Conservation (phyloP, 2,797 vertebrate species). For the Periophthalmus magnuspinnatus region DNA sequence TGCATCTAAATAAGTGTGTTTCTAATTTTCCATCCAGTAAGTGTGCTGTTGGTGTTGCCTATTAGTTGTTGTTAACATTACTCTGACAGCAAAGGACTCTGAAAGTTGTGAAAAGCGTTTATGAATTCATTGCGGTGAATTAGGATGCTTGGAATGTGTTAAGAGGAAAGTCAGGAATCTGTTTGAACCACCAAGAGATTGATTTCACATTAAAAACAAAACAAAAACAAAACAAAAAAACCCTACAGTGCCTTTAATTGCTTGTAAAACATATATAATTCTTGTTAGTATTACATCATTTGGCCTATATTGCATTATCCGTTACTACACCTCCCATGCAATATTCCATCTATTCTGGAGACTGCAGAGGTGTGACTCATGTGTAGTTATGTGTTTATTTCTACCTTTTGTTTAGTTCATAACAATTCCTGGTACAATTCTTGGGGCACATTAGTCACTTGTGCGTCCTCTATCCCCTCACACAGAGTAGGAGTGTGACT, state of each 20-base stretch:
- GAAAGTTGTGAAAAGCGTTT: too few species aligned
- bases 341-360: not conserved
- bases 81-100: too few species aligned
- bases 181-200: not conserved
- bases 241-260: too few species aligned
- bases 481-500: constrained; percentile 19
- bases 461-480: not conserved
- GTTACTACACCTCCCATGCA: not conserved
- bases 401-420: constrained; percentile 19
- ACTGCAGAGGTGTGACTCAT: not conserved
- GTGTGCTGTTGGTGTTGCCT: too few species aligned
- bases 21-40: too few species aligned
- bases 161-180: too few species aligned
- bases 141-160: too few species aligned
- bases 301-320: not conserved
- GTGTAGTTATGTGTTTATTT: constrained; percentile 6
- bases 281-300: not conserved
- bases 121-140: too few species aligned
- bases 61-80: too few species aligned
- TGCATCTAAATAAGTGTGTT: too few species aligned
- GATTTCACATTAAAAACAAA: too few species aligned
- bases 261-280: not conserved
- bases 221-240: too few species aligned
- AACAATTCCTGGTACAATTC: not conserved
- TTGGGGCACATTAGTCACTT: not conserved